Base-by-base conservation (phyloP, 2,113 vertebrate genomes). In the Thunnus thynnus region DNA sequence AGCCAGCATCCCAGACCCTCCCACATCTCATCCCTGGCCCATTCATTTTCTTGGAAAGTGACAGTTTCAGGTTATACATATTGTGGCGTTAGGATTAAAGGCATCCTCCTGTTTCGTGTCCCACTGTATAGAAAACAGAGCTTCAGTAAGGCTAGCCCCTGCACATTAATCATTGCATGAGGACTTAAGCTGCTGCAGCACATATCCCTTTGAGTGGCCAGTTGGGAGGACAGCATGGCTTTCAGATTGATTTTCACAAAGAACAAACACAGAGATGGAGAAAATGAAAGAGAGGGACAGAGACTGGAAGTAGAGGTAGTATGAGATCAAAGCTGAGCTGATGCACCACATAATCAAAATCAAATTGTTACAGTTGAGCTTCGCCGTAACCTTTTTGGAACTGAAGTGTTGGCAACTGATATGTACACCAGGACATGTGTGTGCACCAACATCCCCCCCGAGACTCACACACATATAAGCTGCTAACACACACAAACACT, bases 11-110 rank as follows among this genome's bases (percentile, higher is more conserved):
- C 52, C 48, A 44, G 70, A 67, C 72, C 82, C 63, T 80, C 85
- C 74, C 36, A 73, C 62, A 10, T 71, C 74, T 58, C 77, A 56
- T 78, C 70, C 55, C 71, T 5, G 3, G 51, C 60, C 80, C 88
- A 91, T 94, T 91, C 60, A 81, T 94, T 92, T 91, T 80, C 87
- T 65, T 55, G 51, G 47, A 81, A 84, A 52, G 72, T 92, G 93
- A 94, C 90, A 91, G 90, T 94, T 94, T 90, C 86, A 82, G 93
- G 93, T 92, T 93, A 93, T 83, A 82, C 85, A 90, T 89, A 88
- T 72, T 71, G 82, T 81, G 58, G 84, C 13, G 72, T 88, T 72
- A 75, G 88, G 82, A 90, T 86, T 89, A 88, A 91, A 88, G 76
- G 70, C 70, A 68, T 89, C 83, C 80, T 78, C 81, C 77, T 46